A percentile compares a stretch with the other conserved stretches of the same genome.
These are phyloP conservation scores for Rhynchophorus ferrugineus DNA, from an alignment of 1,140 invertebrate species.

Conservation along the genomic window DNA sequence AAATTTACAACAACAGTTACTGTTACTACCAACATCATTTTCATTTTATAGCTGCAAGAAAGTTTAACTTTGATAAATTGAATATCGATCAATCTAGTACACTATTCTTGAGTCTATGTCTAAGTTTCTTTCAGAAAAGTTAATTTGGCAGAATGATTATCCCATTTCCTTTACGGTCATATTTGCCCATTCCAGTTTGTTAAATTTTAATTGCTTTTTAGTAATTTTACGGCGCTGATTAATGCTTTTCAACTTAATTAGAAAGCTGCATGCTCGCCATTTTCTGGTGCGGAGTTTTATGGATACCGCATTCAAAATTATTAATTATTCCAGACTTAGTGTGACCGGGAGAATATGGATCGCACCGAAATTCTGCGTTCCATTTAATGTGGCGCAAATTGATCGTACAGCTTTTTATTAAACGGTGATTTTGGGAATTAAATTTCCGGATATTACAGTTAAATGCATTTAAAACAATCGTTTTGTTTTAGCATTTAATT, in stretches of 20 bases:
- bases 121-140: slow-evolving; percentile 1
- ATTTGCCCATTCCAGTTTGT: slow-evolving; percentile 13
- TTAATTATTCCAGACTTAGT: background rate
- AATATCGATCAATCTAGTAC: too few species aligned
- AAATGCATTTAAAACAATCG: too few species aligned
- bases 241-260: slow-evolving; percentile 18
- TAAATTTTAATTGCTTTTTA: slow-evolving; percentile 23
- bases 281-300: slow-evolving; percentile 3
- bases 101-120: too few species aligned
- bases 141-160: slow-evolving; percentile 11
- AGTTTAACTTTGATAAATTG: too few species aligned
- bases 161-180: slow-evolving; percentile 15
- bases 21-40: too few species aligned
- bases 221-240: slow-evolving; percentile 12
- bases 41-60: too few species aligned
- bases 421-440: too few species aligned
- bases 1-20: too few species aligned
- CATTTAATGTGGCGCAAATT: background rate
- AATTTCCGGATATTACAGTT: too few species aligned
- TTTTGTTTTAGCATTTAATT: too few species aligned
- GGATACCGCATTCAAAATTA: background rate
- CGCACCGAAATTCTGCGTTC: background rate
- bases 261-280: slow-evolving; percentile 1
- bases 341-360: background rate
- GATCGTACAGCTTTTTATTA: too few species aligned